Conservation (phyloP, 2,113 vertebrate species). For the Raja brachyura region DNA sequence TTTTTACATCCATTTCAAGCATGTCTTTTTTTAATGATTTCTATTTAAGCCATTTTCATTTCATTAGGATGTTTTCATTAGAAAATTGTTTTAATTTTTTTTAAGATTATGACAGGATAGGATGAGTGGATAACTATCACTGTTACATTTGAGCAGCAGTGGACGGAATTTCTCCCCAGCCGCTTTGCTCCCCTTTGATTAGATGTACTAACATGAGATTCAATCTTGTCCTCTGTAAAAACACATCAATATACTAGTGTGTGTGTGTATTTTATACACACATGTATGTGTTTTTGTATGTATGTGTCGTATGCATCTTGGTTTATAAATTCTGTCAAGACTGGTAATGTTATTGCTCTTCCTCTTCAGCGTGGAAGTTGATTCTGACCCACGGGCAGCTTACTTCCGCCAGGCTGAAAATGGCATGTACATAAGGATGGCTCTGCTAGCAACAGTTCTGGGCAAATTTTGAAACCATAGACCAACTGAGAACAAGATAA, state of each 20-base stretch:
- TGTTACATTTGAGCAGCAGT: not conserved
- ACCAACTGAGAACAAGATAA: not conserved
- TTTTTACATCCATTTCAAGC: not conserved
- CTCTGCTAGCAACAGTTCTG: conserved; percentile 81
- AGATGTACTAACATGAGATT: not conserved
- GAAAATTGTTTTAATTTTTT: not conserved
- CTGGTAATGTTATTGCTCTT: not conserved
- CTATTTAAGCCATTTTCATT: not conserved
- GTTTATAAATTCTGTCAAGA: not conserved
- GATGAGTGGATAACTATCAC: not conserved
- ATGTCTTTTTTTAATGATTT: not conserved
- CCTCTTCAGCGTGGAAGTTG: conserved; percentile 73
- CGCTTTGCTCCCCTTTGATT: not conserved
- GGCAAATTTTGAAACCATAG: conserved; percentile 57
- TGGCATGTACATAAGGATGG: conserved; percentile 95
- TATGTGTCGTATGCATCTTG: no score
- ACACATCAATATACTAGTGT: not conserved
- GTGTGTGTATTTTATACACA: no score
- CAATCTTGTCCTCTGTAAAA: not conserved
- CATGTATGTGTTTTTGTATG: no score
- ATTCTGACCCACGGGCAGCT: conserved; percentile 84
- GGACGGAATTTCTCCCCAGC: not conserved
- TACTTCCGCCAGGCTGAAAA: conserved; percentile 96
- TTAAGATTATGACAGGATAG: not conserved
- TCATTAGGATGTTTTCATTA: not conserved